A percentile compares a stretch with the other conserved stretches of the same genome.
These are phyloP conservation scores for Drosophila nr. fundita DNA, from an alignment of 2,888 invertebrate species.

Conservation along the genomic window DNA sequence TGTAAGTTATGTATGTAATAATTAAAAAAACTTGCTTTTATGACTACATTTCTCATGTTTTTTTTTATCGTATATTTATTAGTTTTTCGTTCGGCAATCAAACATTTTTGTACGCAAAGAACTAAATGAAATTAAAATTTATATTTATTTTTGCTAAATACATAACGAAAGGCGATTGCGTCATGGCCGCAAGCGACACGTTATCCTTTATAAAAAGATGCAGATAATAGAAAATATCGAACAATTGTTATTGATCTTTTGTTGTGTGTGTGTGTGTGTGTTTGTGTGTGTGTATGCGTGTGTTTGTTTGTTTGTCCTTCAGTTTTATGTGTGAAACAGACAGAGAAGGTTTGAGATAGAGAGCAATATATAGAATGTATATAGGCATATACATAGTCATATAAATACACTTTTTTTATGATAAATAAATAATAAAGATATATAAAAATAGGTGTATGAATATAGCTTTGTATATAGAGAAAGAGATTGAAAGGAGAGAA, in stretches of 20 bases:
- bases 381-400: slow-evolving; percentile 8
- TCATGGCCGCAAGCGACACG: slow-evolving; percentile 24
- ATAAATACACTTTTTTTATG: slow-evolving; percentile 5
- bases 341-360: slow-evolving; percentile 27
- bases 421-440: not conserved
- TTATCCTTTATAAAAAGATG: slow-evolving; percentile 42
- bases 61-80: slow-evolving; percentile 21
- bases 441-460: slow-evolving; percentile 8
- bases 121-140: slow-evolving; percentile 32
- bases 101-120: slow-evolving; percentile 34
- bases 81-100: slow-evolving; percentile 26
- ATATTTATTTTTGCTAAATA: slow-evolving; percentile 59
- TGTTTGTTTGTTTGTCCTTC: slow-evolving; percentile 20
- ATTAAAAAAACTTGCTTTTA: slow-evolving; percentile 50
- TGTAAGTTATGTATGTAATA: slow-evolving; percentile 54
- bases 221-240: slow-evolving; percentile 37
- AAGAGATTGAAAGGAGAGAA: slow-evolving; percentile 52
- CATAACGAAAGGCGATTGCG: slow-evolving; percentile 61
- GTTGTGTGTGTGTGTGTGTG: slow-evolving; percentile 14
- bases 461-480: slow-evolving; percentile 16
- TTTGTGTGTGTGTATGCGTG: slow-evolving; percentile 11
- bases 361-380: slow-evolving; percentile 26
- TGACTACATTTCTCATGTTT: slow-evolving; percentile 37
- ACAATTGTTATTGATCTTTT: slow-evolving; percentile 31
- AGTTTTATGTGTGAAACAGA: slow-evolving; percentile 22